Conservation (phyloP, 2,113 vertebrate genomes). For the Empidonax traillii region DNA sequence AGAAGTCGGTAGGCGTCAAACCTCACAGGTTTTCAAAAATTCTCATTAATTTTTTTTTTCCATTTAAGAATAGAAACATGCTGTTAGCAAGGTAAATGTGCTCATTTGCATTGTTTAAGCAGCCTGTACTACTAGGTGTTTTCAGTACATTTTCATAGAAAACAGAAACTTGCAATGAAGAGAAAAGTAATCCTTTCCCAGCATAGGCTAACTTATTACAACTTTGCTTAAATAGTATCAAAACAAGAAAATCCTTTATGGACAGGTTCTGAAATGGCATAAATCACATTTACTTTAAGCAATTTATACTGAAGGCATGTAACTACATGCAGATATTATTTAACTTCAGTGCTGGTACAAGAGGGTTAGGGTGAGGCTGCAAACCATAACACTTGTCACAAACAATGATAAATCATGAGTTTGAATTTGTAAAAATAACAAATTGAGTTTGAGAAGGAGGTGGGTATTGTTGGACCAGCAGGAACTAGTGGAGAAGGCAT, state of each 20-base stretch:
- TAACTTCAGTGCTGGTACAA: background rate
- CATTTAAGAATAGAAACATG: conserved; percentile 9
- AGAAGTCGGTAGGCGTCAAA: conserved; percentile 39
- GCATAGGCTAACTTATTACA: background rate
- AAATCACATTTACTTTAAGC: background rate
- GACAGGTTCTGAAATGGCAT: background rate
- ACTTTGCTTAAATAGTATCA: background rate
- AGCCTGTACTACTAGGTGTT: background rate
- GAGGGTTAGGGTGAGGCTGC: background rate
- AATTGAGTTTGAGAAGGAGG: background rate
- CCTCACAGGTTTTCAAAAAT: background rate
- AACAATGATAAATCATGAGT: background rate
- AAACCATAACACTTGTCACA: background rate
- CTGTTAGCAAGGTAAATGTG: background rate
- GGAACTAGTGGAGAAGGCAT: background rate
- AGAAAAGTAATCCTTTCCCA: background rate
- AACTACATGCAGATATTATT: background rate
- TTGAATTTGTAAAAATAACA: background rate
- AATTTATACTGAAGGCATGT: background rate
- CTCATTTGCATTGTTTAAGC: conserved; percentile 27
- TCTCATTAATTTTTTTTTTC: conserved; percentile 10
- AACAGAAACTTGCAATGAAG: background rate
- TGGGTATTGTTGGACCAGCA: background rate
- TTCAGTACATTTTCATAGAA: conserved; percentile 33
- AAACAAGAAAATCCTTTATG: background rate